These are phyloP conservation scores for Tipula vernalis DNA, from an alignment of 2,888 invertebrate genomes.

Conservation along the genomic window DNA sequence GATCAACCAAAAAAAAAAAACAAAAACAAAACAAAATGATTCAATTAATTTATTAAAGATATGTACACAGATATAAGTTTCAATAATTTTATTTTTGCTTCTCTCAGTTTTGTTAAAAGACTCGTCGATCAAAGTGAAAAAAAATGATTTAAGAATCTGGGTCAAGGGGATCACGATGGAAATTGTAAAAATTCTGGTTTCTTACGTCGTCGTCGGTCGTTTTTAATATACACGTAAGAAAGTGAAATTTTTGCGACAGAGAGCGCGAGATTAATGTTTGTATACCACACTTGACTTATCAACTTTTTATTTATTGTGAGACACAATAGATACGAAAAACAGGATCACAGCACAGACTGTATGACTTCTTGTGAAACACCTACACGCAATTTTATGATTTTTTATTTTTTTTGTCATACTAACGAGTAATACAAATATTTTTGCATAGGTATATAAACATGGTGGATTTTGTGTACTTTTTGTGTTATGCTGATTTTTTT, in stretches of 20 bases:
- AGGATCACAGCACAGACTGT: background rate
- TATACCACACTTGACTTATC: background rate
- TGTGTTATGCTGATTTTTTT: background rate
- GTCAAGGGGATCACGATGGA: constrained; percentile 8
- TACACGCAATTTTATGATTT: background rate
- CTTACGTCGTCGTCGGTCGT: background rate
- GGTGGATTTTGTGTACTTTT: background rate
- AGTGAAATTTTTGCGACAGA: background rate
- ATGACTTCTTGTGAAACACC: background rate
- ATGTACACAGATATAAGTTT: background rate
- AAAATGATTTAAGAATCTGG: constrained; percentile 8
- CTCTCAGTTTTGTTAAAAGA: background rate
- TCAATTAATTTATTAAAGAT: background rate
- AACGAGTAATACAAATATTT: background rate
- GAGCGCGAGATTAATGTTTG: background rate
- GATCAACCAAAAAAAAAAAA: background rate
- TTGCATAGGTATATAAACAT: no score
- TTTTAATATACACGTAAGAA: background rate
- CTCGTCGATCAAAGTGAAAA: background rate
- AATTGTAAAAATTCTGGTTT: constrained; percentile 8
- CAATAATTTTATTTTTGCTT: background rate
- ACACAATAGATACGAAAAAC: background rate
- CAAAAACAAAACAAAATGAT: background rate
- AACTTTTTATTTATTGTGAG: background rate
- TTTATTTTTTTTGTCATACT: no score